Evolutionary conservation across 2,888 invertebrate species (phyloP).

Genomic region (Dinocampus coccinellae): DNA sequence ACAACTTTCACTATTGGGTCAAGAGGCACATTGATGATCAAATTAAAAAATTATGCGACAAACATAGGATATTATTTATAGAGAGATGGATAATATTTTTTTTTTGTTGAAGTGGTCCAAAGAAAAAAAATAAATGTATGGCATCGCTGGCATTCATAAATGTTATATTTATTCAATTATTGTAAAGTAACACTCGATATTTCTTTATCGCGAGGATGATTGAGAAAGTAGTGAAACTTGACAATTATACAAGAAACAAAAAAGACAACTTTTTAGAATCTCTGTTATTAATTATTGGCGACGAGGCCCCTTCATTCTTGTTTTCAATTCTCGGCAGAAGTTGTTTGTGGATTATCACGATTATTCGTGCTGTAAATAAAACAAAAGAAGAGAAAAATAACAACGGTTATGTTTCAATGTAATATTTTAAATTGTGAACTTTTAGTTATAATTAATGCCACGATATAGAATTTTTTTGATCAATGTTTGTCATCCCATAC

Average conservation of each 20-base stretch:
- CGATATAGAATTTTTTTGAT: background rate
- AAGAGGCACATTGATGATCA: constrained; percentile 74
- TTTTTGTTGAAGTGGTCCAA: background rate
- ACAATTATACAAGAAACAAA: constrained; percentile 1
- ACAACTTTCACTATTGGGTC: constrained; percentile 86
- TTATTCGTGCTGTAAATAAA: constrained; percentile 46
- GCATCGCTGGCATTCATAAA: background rate
- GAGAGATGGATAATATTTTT: background rate
- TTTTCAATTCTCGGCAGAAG: constrained; percentile 22
- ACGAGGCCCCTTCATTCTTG: background rate
- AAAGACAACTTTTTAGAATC: background rate
- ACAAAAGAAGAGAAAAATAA: constrained; percentile 37
- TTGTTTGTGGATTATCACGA: constrained; percentile 42
- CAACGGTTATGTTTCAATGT: constrained; percentile 15
- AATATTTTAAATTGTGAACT: background rate
- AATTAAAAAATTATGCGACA: constrained; percentile 36
- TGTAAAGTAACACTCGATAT: constrained; percentile 15
- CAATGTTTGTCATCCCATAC: background rate
- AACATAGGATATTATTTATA: constrained; percentile 9
- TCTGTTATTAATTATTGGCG: background rate
- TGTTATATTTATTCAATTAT: constrained; percentile 1
- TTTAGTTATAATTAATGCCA: background rate
- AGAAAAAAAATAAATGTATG: background rate
- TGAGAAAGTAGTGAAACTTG: background rate
- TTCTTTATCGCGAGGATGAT: background rate